phyloP scores from a whole-genome alignment of 2,113 vertebrate species.

The Cyphomyrus plagiostoma region DNA sequence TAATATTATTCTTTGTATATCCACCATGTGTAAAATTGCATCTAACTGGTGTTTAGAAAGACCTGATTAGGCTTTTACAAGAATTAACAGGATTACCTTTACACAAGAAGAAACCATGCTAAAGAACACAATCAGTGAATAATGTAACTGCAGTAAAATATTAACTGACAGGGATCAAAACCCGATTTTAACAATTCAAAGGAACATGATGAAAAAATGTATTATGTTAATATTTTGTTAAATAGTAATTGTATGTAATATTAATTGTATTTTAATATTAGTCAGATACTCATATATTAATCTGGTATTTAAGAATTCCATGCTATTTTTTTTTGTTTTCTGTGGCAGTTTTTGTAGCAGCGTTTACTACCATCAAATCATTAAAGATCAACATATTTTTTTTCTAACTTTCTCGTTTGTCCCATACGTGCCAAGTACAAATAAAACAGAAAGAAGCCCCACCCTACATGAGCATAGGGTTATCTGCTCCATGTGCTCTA shows the following conservation, averaged over 20 bases:
- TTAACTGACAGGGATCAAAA: background rate
- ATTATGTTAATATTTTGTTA: background rate
- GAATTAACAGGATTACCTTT: background rate
- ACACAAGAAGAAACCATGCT: background rate
- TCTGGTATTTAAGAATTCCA: background rate
- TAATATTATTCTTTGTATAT: background rate
- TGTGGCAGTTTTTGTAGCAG: background rate
- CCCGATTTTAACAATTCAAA: background rate
- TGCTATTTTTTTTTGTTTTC: background rate
- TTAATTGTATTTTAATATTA: background rate
- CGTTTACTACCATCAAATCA: background rate
- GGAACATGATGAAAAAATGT: background rate
- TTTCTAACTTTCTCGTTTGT: background rate
- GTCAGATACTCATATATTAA: background rate
- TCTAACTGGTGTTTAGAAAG: background rate
- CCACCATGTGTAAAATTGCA: background rate
- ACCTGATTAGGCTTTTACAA: background rate
- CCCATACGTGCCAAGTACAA: background rate
- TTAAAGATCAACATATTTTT: background rate
- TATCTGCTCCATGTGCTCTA: background rate
- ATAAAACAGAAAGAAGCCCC: background rate
- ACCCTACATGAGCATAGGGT: background rate
- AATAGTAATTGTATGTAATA: background rate
- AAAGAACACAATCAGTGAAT: background rate
- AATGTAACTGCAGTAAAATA: background rate